phyloP scores from a whole-genome alignment of 2,797 vertebrate genomes.

The Sphenodon punctatus region DNA sequence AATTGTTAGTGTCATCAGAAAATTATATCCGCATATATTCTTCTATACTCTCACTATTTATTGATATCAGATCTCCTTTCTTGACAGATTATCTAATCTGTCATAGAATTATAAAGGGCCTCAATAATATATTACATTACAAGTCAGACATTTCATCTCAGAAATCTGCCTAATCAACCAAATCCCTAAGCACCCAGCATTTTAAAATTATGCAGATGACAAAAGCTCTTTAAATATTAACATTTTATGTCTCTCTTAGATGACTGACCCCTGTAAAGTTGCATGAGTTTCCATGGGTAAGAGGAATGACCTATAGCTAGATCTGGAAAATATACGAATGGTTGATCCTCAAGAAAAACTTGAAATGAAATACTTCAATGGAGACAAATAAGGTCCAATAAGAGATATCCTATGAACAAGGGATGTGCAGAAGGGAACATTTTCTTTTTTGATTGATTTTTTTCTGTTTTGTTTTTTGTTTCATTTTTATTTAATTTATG shows the following conservation, averaged over 20 bases:
- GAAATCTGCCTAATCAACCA: background rate
- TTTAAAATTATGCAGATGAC: slow-evolving; percentile 9
- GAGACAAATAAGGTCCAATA: too few species aligned
- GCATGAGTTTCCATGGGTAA: background rate
- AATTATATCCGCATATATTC: background rate
- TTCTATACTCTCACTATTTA: slow-evolving; percentile 15
- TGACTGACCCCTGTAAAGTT: background rate
- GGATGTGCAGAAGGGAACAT: too few species aligned
- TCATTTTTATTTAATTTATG: too few species aligned
- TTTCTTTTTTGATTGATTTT: too few species aligned
- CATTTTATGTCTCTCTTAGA: slow-evolving; percentile 21
- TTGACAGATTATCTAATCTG: slow-evolving; percentile 28
- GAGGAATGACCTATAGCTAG: too few species aligned
- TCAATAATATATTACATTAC: slow-evolving; percentile 2
- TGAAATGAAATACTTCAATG: too few species aligned
- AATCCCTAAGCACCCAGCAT: background rate
- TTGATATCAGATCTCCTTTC: background rate
- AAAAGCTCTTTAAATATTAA: background rate
- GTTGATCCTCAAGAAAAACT: too few species aligned
- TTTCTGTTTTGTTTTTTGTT: too few species aligned
- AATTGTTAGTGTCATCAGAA: background rate
- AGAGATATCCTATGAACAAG: too few species aligned
- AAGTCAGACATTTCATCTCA: background rate
- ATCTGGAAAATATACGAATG: too few species aligned
- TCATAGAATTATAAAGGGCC: slow-evolving; percentile 14